These are phyloP conservation scores for Charadrius vociferus DNA, from an alignment of 2,113 vertebrate genomes.

Conservation along the genomic window DNA sequence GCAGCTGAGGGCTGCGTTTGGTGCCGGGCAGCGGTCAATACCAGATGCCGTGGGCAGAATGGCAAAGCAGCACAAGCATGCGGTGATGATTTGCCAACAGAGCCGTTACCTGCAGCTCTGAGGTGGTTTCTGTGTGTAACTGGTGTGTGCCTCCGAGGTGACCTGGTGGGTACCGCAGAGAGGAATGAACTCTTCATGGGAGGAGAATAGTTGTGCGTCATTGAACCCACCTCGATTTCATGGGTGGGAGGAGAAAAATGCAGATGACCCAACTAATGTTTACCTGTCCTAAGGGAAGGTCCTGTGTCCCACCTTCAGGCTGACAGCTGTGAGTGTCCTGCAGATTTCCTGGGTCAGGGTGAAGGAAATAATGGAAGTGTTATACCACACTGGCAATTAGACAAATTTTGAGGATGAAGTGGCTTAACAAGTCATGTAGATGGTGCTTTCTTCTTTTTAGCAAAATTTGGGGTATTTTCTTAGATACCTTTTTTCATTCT, in stretches of 20 bases:
- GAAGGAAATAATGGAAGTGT: not conserved
- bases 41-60: not conserved
- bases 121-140: not conserved
- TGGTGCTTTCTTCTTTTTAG: not conserved
- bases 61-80: not conserved
- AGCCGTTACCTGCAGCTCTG: not conserved
- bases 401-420: not conserved
- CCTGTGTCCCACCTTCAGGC: not conserved
- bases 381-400: not conserved
- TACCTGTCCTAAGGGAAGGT: not conserved
- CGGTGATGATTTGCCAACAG: not conserved
- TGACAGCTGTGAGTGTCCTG: not conserved
- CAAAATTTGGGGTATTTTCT: not conserved
- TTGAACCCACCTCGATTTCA: not conserved
- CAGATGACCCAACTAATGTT: not conserved
- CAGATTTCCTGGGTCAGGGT: not conserved
- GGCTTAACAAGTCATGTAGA: not conserved
- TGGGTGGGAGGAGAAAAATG: not conserved
- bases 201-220: not conserved
- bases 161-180: not conserved
- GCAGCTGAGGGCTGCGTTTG: not conserved
- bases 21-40: not conserved
- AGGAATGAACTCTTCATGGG: not conserved
- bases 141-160: not conserved
- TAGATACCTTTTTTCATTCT: rapidly evolving